Evolutionary conservation across 1,140 invertebrate species (phyloP), one percentile per base, ranked within the genome.

Genomic region (Pantala flavescens): DNA sequence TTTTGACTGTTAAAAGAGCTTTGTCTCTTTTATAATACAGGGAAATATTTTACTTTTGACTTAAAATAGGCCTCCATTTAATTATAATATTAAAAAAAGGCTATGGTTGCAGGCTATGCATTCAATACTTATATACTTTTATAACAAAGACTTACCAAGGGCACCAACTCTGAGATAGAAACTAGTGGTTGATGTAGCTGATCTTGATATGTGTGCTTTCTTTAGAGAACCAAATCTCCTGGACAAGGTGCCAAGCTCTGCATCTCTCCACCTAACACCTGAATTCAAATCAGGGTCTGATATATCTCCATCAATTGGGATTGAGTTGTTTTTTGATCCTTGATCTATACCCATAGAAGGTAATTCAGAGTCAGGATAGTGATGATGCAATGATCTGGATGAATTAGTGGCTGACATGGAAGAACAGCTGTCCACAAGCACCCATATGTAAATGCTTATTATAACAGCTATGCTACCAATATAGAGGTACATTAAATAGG

Each of bases 131-230:
- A n/a, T n/a, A n/a, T n/a, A n/a, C n/a, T 36, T 21, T 63, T 16
- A 63, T 3, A 3, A 63, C 3, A 63, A 16, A 63, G 3, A 79
- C 82, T 83, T 81, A 90, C 89, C 84, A 2, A 90, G 78, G n/a
- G 88, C 88, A 49, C 89, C 89, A n/a, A 90, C 83, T 74, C 89
- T 81, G 21, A 90, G 84, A 77, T 90, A 90, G 77, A 89, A 90
- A 78, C 87, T 89, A 0, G 88, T 89, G 0, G 84, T 82, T 2
- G 87, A 84, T 0, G 85, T 85, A 75, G 84, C 84, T 16, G 84
- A 81, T 55, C 84, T 79, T 7, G 85, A 84, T 71, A 88, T 86
- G 76, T 88, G 86, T 5, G 87, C 86, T 71, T 83, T 81, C 76
- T 86, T 87, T 43, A 88, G 80, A 0, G 87, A 88, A 11, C 85